phyloP scores from a whole-genome alignment of 2,797 vertebrate species.

The Halcyon leucocephala region DNA sequence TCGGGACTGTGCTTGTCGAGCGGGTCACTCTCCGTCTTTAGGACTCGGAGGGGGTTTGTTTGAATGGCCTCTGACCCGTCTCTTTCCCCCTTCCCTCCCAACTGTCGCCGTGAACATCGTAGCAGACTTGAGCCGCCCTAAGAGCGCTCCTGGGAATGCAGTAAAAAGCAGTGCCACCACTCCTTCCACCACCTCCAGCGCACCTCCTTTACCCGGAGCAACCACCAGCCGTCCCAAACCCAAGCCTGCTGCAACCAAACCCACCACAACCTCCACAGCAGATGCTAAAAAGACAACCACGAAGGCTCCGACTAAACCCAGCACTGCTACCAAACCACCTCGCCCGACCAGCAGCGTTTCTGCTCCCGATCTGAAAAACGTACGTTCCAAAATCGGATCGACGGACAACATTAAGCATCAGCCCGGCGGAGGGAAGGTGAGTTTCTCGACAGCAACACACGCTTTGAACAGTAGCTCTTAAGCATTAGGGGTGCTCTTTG shows the following conservation, averaged over 20 bases:
- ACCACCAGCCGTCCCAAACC: conserved; percentile 54
- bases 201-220: not conserved
- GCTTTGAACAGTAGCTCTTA: not conserved
- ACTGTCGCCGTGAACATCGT: not conserved
- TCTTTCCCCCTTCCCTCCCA: not conserved
- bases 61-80: not conserved
- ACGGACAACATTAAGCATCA: conserved; percentile 93
- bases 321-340: conserved; percentile 29
- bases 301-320: conserved; percentile 60
- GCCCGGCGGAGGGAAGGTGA: conserved; percentile 92
- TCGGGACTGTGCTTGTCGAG: fast-evolving
- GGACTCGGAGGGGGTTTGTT: fast-evolving
- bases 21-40: fast-evolving
- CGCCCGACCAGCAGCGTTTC: conserved; percentile 69
- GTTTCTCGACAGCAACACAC: not conserved
- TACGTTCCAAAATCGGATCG: conserved; percentile 91
- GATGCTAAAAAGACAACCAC: conserved; percentile 82
- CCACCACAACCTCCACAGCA: conserved; percentile 63
- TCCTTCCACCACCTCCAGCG: conserved; percentile 56
- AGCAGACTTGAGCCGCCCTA: conserved; percentile 83
- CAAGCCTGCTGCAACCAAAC: conserved; percentile 63
- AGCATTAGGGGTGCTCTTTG: not conserved
- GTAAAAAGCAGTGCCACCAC: conserved; percentile 65
- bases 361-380: conserved; percentile 83
- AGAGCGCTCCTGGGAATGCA: conserved; percentile 66